A percentile compares a stretch with the other conserved stretches of the same genome.
These are phyloP conservation scores for Eurystomus glaucurus DNA, from an alignment of 2,797 vertebrate species.

Conservation along the genomic window DNA sequence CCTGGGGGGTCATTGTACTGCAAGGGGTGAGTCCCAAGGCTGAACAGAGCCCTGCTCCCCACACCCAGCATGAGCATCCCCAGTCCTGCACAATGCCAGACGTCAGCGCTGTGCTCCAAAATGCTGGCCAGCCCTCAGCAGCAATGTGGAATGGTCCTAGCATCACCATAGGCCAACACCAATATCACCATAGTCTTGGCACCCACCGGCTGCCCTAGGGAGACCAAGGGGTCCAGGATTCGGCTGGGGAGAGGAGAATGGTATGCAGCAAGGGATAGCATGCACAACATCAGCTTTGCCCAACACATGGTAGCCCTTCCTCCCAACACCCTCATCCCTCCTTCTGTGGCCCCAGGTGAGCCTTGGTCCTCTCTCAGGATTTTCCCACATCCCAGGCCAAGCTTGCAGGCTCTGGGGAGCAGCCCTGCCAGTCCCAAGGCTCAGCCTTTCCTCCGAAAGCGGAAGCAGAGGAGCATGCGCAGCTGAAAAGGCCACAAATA, in stretches of 20 bases:
- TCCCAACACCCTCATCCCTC: not conserved
- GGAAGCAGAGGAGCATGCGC: slow-evolving; percentile 26
- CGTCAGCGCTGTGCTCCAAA: not conserved
- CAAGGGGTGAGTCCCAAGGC: not conserved
- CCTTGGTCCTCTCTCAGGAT: not conserved
- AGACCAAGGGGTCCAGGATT: not conserved
- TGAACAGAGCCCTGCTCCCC: not conserved
- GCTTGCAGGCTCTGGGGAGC: not conserved
- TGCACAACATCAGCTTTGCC: not conserved
- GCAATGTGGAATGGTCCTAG: not conserved
- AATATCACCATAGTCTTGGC: not conserved
- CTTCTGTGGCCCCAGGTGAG: not conserved
- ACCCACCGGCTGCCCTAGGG: not conserved
- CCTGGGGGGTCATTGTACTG: fast-evolving
- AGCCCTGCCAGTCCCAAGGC: not conserved
- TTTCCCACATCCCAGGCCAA: slow-evolving; percentile 80
- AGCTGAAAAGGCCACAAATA: slow-evolving; percentile 8
- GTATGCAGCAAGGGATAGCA: not conserved
- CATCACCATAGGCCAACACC: not conserved
- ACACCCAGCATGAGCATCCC: fast-evolving
- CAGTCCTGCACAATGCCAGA: fast-evolving
- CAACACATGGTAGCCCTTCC: fast-evolving
- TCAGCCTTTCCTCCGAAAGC: slow-evolving; percentile 17
- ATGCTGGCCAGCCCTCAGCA: not conserved
- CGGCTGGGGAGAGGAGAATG: fast-evolving